Base-by-base conservation (phyloP, 2,113 vertebrate species). In the Terrapene triunguis region DNA sequence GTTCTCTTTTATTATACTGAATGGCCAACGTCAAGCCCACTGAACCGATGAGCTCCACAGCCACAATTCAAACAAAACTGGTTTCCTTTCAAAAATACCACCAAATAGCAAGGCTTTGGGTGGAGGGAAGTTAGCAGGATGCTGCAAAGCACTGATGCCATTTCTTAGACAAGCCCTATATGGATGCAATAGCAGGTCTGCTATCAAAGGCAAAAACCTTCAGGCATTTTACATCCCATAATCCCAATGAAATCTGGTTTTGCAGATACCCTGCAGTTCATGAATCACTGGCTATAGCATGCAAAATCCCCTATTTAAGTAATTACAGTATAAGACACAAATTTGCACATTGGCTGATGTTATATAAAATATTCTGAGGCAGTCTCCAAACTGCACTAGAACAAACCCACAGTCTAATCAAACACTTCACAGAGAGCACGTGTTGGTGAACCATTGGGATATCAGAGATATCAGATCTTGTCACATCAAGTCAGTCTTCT, bases 281-380 rank as follows among this genome's bases (percentile, higher is more conserved):
- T 97, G 98, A 98, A 96, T 98, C 97, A 96, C 91, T 98, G 96
- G 96, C 95, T 97, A 85, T 84, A 96, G 97, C 97, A 97, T 96
- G 95, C 96, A 97, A 98, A 98, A 98, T 98, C 97, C 95, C 91
- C 91, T 96, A 95, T 98, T 98, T 97, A 98, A 97, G 96, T 97
- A 97, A 98, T 98, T 98, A 98, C 92, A 95, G 92, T 96, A 97
- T 96, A 96, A 97, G 96, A 93, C 95, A 93, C 85, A 97, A 97
- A 97, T 98, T 97, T 97, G 96, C 93, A 95, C 91, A 96, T 96
- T 97, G 82, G 95, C 92, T 95, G 96, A 96, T 95, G 94, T 92
- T 92, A 94, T 85, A 95, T 84, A 90, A 97, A 98, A 96, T 97
- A 95, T 92, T 97, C 90, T 87, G 96, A 96, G n/a, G 17, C 94